Conservation (phyloP, 2,113 vertebrate species). For the Lycocorax pyrrhopterus region DNA sequence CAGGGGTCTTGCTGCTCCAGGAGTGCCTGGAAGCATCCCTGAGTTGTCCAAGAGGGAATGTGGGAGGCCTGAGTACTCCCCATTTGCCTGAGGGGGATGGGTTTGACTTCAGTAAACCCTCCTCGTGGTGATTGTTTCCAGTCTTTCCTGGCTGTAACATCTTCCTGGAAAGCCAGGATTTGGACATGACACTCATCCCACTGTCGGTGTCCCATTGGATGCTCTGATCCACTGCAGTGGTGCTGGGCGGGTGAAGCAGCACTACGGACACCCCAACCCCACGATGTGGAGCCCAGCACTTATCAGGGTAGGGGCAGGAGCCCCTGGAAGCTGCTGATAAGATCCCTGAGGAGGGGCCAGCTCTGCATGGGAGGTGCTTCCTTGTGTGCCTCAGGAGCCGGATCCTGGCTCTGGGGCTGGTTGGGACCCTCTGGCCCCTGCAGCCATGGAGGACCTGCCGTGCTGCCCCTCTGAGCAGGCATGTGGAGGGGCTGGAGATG, state of each 20-base stretch:
- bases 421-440: not conserved
- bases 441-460: rapidly evolving
- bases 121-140: not conserved
- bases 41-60: not conserved
- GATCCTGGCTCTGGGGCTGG: not conserved
- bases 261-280: not conserved
- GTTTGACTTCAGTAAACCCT: not conserved
- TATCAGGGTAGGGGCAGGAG: not conserved
- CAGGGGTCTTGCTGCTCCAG: not conserved
- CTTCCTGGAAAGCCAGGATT: not conserved
- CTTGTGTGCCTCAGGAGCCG: not conserved
- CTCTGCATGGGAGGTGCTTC: not conserved
- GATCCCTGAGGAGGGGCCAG: not conserved
- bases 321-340: constrained; percentile 9
- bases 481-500: not conserved
- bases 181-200: rapidly evolving
- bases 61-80: not conserved
- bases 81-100: no score
- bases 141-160: not conserved
- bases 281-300: not conserved
- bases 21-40: not conserved
- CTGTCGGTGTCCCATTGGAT: rapidly evolving
- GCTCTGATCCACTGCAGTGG: not conserved
- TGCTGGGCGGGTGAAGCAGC: not conserved
- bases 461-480: not conserved